Evolutionary conservation across 2,797 vertebrate species (phyloP), one percentile per base, ranked within the genome.

Genomic region (Hemitrygon akajei): DNA sequence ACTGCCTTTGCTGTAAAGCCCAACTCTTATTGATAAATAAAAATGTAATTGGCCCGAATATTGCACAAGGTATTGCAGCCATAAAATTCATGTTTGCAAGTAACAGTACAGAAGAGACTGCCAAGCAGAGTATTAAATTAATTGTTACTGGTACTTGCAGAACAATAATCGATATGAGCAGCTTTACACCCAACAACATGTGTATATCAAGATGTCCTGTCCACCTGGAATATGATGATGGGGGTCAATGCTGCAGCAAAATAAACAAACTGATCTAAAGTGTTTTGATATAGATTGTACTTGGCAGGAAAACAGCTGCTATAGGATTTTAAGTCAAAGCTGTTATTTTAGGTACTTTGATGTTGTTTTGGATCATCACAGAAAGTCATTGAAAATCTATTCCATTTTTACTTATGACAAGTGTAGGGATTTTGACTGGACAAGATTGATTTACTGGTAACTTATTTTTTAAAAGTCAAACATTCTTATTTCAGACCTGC

Each of bases 221-320:
- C 58, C 30, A 20, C 12, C 60, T 87, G 58, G 58, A 87, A 87
- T 87, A 34, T 34, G n/a, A 87, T 58, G 56, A 56, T n/a, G 12
- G 30, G 22, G n/a, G 58, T n/a, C 58, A n/a, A 60, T 60, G 22
- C 60, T n/a, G 27, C 6, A n/a, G 60, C 56, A 0, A n/a, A n/a
- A 12, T 87, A n/a, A 34, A 56, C 11, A 87, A 60, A 87, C 56
- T 87, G 84, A 60, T 56, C 84, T n/a, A n/a, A 87, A 63, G 84
- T 87, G 60, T 87, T 30, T 63, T 47, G n/a, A 63, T 63, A 16
- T 27, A 60, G 84, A 87, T 58, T 60, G 58, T 87, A 63, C 58
- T 87, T 63, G 30, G 84, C n/a, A 63, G 84, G 84, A 87, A 63
- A 87, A 87, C 84, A 63, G 84, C 63, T 87, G 58, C 56, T 87